Conservation (phyloP, 1,140 invertebrate genomes). For the Aphelenchoides fujianensis region DNA sequence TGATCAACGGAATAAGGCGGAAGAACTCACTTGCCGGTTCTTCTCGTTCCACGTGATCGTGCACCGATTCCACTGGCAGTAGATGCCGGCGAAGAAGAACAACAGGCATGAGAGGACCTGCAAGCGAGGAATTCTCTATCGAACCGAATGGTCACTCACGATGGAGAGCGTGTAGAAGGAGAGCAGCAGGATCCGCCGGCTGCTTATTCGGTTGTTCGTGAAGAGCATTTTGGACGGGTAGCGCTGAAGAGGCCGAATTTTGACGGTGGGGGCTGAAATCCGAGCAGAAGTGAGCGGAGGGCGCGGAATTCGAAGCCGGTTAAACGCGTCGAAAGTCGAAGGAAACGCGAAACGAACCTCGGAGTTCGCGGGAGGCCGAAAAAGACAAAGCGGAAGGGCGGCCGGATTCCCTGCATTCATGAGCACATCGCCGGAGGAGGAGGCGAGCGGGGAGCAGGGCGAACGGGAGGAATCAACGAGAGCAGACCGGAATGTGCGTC, state of each 20-base stretch:
- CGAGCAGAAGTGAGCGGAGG: no score
- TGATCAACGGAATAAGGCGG: background rate
- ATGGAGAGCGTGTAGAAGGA: constrained; percentile 17
- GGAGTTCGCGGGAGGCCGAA: no score
- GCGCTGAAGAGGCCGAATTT: background rate
- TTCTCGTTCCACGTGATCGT: constrained; percentile 33
- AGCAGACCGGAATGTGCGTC: no score
- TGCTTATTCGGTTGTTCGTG: constrained; percentile 6
- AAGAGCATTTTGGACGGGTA: constrained; percentile 13
- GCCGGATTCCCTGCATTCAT: no score
- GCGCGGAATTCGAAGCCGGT: background rate
- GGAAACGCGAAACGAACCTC: no score
- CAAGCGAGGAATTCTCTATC: background rate
- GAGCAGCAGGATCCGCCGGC: constrained; percentile 1
- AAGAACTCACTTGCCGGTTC: constrained; percentile 19
- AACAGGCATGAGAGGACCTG: constrained; percentile 27
- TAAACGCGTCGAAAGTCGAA: background rate
- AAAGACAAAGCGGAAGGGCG: no score
- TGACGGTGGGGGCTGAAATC: background rate
- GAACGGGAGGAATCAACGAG: no score
- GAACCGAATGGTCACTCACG: background rate
- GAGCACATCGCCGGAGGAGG: no score
- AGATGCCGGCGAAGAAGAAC: constrained; percentile 33
- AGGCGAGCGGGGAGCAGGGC: no score
- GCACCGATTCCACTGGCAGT: constrained; percentile 24